Evolutionary conservation across 2,888 invertebrate genomes (phyloP), one percentile per base, ranked within the genome.

Genomic region (Plutella xylostella): DNA sequence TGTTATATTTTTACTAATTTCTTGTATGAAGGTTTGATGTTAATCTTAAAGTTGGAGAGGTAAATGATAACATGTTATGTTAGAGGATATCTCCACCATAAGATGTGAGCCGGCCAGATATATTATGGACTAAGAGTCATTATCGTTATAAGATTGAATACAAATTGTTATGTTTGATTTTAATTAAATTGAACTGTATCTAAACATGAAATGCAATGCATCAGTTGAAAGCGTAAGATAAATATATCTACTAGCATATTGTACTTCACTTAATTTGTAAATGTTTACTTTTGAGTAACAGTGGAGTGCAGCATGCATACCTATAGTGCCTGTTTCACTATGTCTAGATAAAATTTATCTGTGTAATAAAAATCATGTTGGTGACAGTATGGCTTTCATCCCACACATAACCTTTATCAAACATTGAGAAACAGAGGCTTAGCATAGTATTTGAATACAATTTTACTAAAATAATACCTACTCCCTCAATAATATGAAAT

Each of bases 181-280:
- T 70, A 75, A 76, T 72, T 72, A 71, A 82, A 82, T 82, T 82
- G 80, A 82, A 82, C 79, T 78, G 67, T 68, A 68, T 63, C 60
- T 65, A 79, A 78, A 60, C 67, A 65, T 66, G 71, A 70, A 75
- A 82, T 82, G 82, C 80, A 79, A 82, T 82, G 82, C 82, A 82
- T 82, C 72, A 59, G 74, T 74, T 77, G 74, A 76, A 75, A 75
- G 68, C 57, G 82, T 82, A 82, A 82, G 79, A 80, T 82, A 80
- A 65, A 76, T 79, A 60, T 79, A 82, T 82, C 82, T 80, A 68
- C 71, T 63, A 53, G 50, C 62, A 65, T 72, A 65, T 53, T 59
- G 53, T 70, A 69, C 72, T 72, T 58, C 59, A 67, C 68, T 51
- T 49, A 48, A 42, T 21, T 38, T 33, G 31, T 31, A 18, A 43